A percentile compares a stretch with the other conserved stretches of the same genome.
Conservation (phyloP, 2,113 vertebrate genomes). For the Megaleporinus macrocephalus region DNA sequence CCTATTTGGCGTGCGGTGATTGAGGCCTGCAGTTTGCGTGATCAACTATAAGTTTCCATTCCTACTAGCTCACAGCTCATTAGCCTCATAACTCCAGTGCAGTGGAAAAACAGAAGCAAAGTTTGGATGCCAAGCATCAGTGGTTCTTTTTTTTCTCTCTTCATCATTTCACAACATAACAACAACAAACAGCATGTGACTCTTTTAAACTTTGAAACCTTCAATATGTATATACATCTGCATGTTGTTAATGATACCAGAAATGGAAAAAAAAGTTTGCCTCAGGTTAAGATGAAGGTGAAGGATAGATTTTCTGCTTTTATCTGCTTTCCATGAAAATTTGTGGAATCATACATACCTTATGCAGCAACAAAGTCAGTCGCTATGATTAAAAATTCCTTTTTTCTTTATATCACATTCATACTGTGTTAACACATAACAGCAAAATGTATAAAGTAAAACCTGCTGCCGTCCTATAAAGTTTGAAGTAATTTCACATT, state of each 20-base stretch:
- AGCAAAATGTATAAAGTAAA: conserved; percentile 24
- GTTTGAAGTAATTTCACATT: conserved; percentile 20
- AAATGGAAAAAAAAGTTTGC: too few species aligned
- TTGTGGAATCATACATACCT: not conserved
- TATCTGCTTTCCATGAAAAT: not conserved
- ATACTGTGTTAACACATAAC: not conserved
- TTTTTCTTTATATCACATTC: not conserved
- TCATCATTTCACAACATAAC: too few species aligned
- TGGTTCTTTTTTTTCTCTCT: too few species aligned
- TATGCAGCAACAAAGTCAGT: not conserved
- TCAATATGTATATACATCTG: not conserved
- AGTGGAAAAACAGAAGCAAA: too few species aligned
- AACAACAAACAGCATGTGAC: too few species aligned
- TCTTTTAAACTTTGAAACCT: not conserved
- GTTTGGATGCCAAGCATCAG: too few species aligned
- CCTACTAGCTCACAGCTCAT: too few species aligned
- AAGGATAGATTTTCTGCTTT: not conserved
- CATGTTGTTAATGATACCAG: not conserved
- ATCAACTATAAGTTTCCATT: too few species aligned
- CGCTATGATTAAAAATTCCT: not conserved
- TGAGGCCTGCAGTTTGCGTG: too few species aligned
- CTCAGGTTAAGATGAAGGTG: not conserved
- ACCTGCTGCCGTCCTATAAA: conserved; percentile 14
- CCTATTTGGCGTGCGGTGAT: too few species aligned
- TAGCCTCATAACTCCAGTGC: too few species aligned